Evolutionary conservation across 2,113 vertebrate genomes (phyloP), one percentile per base, ranked within the genome.

Genomic region (Stegostoma tigrinum): DNA sequence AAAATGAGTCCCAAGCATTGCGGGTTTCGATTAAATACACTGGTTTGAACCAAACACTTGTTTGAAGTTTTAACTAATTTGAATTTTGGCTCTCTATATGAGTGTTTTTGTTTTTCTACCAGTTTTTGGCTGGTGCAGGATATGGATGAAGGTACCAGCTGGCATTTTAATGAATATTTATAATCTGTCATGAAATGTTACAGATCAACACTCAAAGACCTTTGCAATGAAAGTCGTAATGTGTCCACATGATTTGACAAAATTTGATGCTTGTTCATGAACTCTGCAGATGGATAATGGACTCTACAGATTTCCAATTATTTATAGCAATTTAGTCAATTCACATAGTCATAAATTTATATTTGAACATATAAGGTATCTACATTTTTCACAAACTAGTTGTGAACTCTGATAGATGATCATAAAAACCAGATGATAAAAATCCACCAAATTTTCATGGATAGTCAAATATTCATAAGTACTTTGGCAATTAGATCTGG

Each of bases 141-240:
- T 66, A 64, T 23, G n/a, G 89, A 67, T 93, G 89, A 66, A 93
- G n/a, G 89, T 38, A 38, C 89, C 89, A 66, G 61, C 55, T 66
- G 34, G 4, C 61, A 93, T 66, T 61, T 90, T 93, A 67, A 93
- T 93, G 34, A 66, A 66, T 93, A 66, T 93, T 93, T 93, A 66
- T 67, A 90, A 80, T 5, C 38, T 93, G 89, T 38, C 34, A 67
- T 66, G 61, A 67, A 91, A 91, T 91, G 61, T 67, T 93, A 91
- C 89, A n/a, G 30, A 91, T 34, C 27, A 34, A 21, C 66, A 30
- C 89, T 42, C 89, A 66, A 91, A 91, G 55, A 66, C n/a, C 10
- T 90, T 55, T 90, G 52, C 52, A 90, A 90, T 90, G 23, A 64
- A 55, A 90, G 10, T 90, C 55, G 89, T 21, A 93, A 66, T 93